Percentiles rank a stretch among this genome's conserved stretches.
Evolutionary conservation across 2,797 vertebrate genomes (phyloP).

Genomic region (Typhlichthys subterraneus): DNA sequence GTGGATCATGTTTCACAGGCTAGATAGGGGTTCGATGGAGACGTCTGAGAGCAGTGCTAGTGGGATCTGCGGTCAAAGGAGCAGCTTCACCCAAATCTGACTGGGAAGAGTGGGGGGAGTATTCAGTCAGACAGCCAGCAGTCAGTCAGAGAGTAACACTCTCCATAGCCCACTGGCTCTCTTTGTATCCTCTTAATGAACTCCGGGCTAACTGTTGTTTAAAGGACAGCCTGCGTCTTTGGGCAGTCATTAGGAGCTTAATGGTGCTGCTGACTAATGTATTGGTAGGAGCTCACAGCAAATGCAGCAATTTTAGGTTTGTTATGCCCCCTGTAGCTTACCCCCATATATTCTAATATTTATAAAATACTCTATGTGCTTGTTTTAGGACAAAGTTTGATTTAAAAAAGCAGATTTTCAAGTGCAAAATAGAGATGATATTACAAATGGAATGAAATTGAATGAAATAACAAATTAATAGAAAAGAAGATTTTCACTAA

Average conservation of each 20-base stretch:
- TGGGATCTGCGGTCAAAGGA: conserved; percentile 70
- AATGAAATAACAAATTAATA: too few species aligned
- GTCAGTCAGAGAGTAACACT: conserved; percentile 50
- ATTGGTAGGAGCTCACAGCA: conserved; percentile 54
- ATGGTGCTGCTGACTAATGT: conserved; percentile 80
- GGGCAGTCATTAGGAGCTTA: conserved; percentile 76
- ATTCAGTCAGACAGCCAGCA: conserved; percentile 29
- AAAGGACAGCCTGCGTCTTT: conserved; percentile 71
- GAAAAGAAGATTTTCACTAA: too few species aligned
- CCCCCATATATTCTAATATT: neutral
- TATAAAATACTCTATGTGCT: too few species aligned
- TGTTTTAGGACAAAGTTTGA: too few species aligned
- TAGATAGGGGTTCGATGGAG: conserved; percentile 73
- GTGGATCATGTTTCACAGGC: conserved; percentile 77
- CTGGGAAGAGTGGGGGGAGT: conserved; percentile 40
- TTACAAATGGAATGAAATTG: too few species aligned
- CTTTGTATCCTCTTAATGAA: conserved; percentile 85
- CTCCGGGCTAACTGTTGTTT: conserved; percentile 77
- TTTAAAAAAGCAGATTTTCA: too few species aligned
- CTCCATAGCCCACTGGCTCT: conserved; percentile 62
- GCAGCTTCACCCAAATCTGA: conserved; percentile 42
- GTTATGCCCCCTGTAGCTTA: conserved; percentile 5
- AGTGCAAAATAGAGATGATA: too few species aligned
- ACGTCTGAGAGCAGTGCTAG: conserved; percentile 64
- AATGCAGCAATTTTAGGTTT: conserved; percentile 45